Evolutionary conservation across 2,888 invertebrate species (phyloP), one percentile per base, ranked within the genome.

Genomic region (Barypeithes pellucidus): DNA sequence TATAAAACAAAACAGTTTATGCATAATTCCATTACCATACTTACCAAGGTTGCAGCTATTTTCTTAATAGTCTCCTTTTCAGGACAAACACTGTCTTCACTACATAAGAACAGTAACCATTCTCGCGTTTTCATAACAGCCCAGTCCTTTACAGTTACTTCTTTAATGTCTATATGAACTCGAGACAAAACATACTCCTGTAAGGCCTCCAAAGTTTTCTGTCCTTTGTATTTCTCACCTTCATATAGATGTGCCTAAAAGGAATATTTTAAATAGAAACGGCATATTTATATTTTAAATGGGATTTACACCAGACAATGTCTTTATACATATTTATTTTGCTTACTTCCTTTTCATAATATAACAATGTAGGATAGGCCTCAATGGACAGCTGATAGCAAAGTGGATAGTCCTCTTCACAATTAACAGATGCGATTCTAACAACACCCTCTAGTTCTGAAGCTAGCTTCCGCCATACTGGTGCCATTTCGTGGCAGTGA

Each of bases 401-500:
- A 75, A 96, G 88, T 50, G 89, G 87, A 87, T 92, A 94, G 82
- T 95, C 94, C 83, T 95, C 94, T 86, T 93, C 94, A 86, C 96
- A 96, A 84, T 96, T 96, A 0, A 96, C 94, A 36, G 95, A 95
- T 39, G 92, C 96, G 66, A 96, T 79, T 85, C 90, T 87, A 81
- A 95, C 90, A 70, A 95, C 93, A 62, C 94, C 95, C 82, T 94
- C 92, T 76, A 95, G 88, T 79, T 92, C 89, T 79, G 90, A 88
- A 11, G 95, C 94, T 72, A 96, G 84, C 81, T 91, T 91, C 70
- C 95, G 89, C 96, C 96, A 96, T 85, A 90, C 89, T 8, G 95
- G 94, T 1, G 94, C 95, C 78, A 96, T 87, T 76, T 90, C 90
- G 83, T 95, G 95, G 82, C 96, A 96, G 78, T 95, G 95, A 18